Percentiles rank a stretch among this genome's conserved stretches.
Conservation (phyloP, 2,888 invertebrate species). For the Drosophila seclusa region DNA sequence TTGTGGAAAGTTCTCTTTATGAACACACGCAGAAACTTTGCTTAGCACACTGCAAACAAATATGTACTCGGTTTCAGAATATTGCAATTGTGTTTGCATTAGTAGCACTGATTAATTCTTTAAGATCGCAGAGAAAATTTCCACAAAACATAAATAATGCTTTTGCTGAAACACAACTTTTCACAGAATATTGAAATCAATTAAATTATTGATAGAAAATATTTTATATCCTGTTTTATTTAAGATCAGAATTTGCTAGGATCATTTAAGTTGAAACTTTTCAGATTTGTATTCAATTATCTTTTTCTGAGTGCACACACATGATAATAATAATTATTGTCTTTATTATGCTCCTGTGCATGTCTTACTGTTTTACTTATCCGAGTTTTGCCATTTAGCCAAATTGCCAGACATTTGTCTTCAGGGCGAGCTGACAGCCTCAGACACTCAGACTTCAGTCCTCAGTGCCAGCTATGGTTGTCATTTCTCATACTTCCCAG, state of each 20-base stretch:
- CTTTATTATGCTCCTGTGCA: constrained; percentile 76
- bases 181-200: neutral
- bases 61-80: neutral
- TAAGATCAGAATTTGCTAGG: neutral
- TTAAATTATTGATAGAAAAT: neutral
- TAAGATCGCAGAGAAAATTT: neutral
- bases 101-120: neutral
- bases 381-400: constrained; percentile 75
- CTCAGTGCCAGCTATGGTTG: constrained; percentile 25
- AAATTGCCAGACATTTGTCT: constrained; percentile 81
- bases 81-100: neutral
- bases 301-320: constrained; percentile 44
- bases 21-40: constrained; percentile 42
- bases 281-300: neutral
- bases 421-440: constrained; percentile 30
- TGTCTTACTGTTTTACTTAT: constrained; percentile 69
- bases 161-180: neutral
- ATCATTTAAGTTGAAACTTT: neutral
- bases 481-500: constrained; percentile 30
- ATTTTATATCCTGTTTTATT: neutral
- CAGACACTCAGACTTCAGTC: constrained; percentile 10
- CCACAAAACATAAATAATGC: neutral
- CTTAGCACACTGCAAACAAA: constrained; percentile 16
- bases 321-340: constrained; percentile 80
- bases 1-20: constrained; percentile 35